These are phyloP conservation scores for Leucoraja erinaceus DNA, from an alignment of 2,113 vertebrate genomes.

Conservation along the genomic window DNA sequence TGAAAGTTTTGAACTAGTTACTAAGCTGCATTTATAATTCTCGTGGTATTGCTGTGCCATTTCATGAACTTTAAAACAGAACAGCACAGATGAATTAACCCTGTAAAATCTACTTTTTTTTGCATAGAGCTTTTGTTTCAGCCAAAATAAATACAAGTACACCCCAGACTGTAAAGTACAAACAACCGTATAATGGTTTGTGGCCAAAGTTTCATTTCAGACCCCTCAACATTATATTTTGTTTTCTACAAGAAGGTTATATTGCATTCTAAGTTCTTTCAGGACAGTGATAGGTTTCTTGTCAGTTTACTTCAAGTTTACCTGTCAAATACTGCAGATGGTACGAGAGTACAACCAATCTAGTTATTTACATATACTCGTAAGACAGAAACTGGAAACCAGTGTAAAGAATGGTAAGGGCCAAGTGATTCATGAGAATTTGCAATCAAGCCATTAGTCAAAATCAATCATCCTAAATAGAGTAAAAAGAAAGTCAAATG, in stretches of 20 bases:
- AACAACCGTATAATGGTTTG: neutral
- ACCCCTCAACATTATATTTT: neutral
- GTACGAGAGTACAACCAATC: neutral
- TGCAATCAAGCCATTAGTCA: constrained; percentile 29
- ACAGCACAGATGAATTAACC: neutral
- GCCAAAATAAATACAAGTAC: neutral
- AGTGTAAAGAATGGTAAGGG: neutral
- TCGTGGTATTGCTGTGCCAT: neutral
- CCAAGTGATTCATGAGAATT: constrained; percentile 31
- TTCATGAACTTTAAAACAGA: neutral
- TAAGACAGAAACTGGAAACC: constrained; percentile 27
- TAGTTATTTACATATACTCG: constrained; percentile 26
- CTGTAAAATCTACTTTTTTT: neutral
- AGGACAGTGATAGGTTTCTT: constrained; percentile 27
- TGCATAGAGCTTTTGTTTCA: neutral
- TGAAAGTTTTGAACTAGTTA: neutral
- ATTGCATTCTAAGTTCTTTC: constrained; percentile 30
- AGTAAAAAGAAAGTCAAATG: neutral
- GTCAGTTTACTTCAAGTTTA: constrained; percentile 24
- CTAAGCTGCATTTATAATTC: neutral
- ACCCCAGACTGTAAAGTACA: neutral
- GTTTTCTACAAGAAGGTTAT: constrained; percentile 2
- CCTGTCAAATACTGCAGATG: constrained; percentile 24
- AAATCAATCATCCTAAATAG: constrained; percentile 21
- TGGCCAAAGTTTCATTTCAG: constrained; percentile 27